Conservation (phyloP, 2,888 invertebrate genomes). For the Eristalis arbustorum region DNA sequence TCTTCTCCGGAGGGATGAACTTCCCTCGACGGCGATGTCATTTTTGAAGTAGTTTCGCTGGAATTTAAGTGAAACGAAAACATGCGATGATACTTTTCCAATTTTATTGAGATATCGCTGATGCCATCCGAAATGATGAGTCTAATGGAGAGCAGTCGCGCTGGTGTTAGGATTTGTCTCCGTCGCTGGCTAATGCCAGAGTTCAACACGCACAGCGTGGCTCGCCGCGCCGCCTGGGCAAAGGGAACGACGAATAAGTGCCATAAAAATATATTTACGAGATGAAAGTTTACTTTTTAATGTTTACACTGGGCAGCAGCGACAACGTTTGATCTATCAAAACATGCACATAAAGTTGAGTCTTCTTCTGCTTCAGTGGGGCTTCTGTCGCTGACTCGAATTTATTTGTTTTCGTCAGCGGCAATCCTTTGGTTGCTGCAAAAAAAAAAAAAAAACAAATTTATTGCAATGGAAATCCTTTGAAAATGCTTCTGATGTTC, state of each 20-base stretch:
- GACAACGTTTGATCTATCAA: background rate
- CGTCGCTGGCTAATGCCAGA: background rate
- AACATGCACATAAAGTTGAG: background rate
- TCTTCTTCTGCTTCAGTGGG: background rate
- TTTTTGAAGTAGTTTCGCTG: conserved; percentile 1
- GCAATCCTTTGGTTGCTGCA: background rate
- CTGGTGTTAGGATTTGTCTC: background rate
- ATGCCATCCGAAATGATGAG: conserved; percentile 1
- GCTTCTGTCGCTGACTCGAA: background rate
- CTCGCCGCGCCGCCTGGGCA: background rate
- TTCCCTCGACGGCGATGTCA: background rate
- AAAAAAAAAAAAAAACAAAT: background rate
- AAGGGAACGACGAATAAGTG: background rate
- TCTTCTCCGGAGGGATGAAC: background rate
- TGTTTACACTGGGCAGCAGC: background rate
- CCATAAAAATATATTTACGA: conserved; percentile 10
- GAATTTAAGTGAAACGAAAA: conserved; percentile 2
- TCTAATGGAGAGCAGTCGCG: background rate
- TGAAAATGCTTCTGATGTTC: background rate
- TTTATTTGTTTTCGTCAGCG: background rate
- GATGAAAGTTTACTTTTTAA: background rate
- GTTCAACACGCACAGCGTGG: background rate
- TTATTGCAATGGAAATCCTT: background rate
- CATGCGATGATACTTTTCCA: conserved; percentile 5
- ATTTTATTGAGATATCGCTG: conserved; percentile 10